phyloP scores from a whole-genome alignment of 2,888 invertebrate genomes.

The Caenorhabditis wallacei region DNA sequence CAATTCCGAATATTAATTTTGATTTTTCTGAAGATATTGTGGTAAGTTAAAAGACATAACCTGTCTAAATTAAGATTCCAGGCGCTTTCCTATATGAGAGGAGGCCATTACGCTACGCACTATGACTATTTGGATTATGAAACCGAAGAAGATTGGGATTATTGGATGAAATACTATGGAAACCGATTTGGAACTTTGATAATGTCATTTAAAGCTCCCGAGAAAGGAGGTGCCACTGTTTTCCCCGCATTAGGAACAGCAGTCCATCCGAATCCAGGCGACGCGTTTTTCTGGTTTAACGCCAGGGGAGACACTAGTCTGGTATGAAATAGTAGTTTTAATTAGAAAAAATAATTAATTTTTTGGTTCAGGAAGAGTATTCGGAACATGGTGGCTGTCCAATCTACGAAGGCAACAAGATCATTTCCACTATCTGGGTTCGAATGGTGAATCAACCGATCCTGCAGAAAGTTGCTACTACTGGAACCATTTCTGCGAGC shows the following conservation, averaged over 20 bases:
- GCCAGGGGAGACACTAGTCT: conserved; percentile 52
- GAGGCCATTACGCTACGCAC: conserved; percentile 77
- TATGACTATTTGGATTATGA: conserved; percentile 65
- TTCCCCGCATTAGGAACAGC: conserved; percentile 70
- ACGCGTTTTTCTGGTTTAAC: conserved; percentile 79
- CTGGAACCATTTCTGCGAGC: neutral
- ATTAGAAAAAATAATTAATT: neutral
- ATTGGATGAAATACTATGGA: conserved; percentile 68
- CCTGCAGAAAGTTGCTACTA: neutral
- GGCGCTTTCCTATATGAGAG: conserved; percentile 71
- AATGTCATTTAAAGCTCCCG: conserved; percentile 68
- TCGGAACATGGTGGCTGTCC: conserved; percentile 79
- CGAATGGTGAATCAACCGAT: conserved; percentile 42
- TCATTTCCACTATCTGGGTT: conserved; percentile 64
- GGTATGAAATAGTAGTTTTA: neutral
- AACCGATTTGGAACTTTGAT: conserved; percentile 76
- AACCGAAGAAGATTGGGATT: conserved; percentile 32
- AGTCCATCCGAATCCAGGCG: conserved; percentile 73
- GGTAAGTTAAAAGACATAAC: neutral
- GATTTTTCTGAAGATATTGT: conserved; percentile 17
- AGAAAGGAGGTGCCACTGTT: conserved; percentile 73
- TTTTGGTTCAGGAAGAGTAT: conserved; percentile 35
- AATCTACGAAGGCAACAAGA: conserved; percentile 74
- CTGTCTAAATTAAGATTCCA: conserved; percentile 25
- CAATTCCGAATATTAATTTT: conserved; percentile 29